Conservation (phyloP, 2,797 vertebrate species). For the Threskiornis aethiopicus region DNA sequence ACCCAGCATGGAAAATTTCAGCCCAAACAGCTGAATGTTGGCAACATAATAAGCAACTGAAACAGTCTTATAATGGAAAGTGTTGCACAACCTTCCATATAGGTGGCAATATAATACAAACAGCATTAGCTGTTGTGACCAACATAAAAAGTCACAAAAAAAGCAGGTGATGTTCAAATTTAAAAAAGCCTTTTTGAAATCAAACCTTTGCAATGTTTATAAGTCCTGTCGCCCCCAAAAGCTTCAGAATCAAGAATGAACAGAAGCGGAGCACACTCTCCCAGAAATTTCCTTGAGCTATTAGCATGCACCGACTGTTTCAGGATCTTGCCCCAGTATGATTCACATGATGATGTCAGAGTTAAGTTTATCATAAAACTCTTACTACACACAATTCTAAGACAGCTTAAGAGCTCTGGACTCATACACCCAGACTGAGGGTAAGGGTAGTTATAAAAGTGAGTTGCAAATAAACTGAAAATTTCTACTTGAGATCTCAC, state of each 20-base stretch:
- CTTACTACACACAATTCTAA: not conserved
- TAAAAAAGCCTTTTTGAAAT: not conserved
- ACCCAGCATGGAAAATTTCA: conserved; percentile 60
- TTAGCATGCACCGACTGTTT: not conserved
- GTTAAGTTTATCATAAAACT: not conserved
- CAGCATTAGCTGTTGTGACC: not conserved
- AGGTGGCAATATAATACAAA: conserved; percentile 37
- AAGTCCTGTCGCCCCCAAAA: not conserved
- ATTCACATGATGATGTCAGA: not conserved
- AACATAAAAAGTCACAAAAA: not conserved
- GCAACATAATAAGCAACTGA: conserved; percentile 45
- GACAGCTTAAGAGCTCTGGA: not conserved
- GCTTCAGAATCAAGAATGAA: not conserved
- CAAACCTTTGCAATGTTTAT: not conserved
- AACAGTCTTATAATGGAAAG: conserved; percentile 51
- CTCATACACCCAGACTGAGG: not conserved
- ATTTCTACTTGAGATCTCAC: not conserved
- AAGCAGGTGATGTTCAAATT: not conserved
- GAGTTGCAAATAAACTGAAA: not conserved
- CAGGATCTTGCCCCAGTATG: not conserved
- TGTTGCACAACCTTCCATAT: conserved; percentile 39
- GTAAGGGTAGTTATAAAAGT: not conserved
- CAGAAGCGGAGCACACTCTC: not conserved
- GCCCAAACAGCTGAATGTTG: conserved; percentile 41
- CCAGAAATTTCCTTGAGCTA: not conserved